Base-by-base conservation (phyloP, 2,888 invertebrate genomes). In the Flexamia atlantica region DNA sequence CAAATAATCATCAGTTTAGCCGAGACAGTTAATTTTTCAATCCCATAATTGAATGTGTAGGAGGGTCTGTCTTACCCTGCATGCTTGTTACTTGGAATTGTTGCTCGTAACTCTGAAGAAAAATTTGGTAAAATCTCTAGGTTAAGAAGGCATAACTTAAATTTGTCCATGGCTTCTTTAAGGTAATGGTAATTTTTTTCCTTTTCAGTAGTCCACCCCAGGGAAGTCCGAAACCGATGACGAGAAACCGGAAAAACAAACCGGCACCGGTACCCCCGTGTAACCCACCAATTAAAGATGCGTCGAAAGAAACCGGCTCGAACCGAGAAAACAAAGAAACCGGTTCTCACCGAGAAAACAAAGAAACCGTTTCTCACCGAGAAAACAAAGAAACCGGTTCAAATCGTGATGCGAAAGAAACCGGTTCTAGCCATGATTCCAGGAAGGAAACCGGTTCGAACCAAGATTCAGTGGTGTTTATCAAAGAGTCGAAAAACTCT, bases 221-320 rank as follows among this genome's bases (percentile, higher is more conserved):
- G 87, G 93, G 95, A 50, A 96, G 96, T 90, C 96, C 95, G 23
- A 95, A 94, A 87, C 94, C 94, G 10, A 93, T 93, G 76, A 90
- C 93, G 86, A 91, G 96, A 84, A 92, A 86, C 23, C 85, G 95
- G 88, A 95, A 95, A 90, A 94, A 95, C 88, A 96, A 96, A 89
- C 95, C 95, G 5, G 95, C 95, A 0, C 95, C 95, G 2, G 93
- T 93, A 17, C 95, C 95, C 50, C 94, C 94, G 3, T 85, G 36
- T 32, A 64, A 32, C 25, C 80, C 74, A 3, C 74, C 74, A 1
- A 64, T 5, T 50, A 25, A 28, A 30, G 80, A 80, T 20, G 9
- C 53, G 12, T 25, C 2, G 36, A 32, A 12, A 30, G 42, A 36
- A 40, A 25, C 25, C 17, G 42, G n/a, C 3, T 36, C 36, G n/a